Evolutionary conservation across 1,140 invertebrate species (phyloP).

Genomic region (Drosophila hydei): DNA sequence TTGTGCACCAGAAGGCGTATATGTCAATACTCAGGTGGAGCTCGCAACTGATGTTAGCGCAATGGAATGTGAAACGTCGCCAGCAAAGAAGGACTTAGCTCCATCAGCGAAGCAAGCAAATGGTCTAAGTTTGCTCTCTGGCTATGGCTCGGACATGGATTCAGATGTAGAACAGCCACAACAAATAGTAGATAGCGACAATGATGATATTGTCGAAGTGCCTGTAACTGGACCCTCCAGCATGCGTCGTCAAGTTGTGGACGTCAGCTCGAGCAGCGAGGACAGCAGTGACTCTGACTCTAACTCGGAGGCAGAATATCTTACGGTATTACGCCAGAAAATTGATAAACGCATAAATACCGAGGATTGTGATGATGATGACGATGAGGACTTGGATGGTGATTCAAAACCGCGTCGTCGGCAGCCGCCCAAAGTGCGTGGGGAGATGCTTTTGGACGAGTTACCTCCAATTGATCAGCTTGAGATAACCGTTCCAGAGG

Average conservation of each 20-base stretch:
- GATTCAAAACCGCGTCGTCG: conserved; percentile 34
- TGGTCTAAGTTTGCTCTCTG: conserved; percentile 64
- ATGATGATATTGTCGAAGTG: conserved; percentile 66
- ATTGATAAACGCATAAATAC: conserved; percentile 72
- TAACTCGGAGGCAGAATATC: conserved; percentile 67
- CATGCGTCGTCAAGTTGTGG: conserved; percentile 51
- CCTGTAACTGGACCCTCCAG: conserved; percentile 28
- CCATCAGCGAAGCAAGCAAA: neutral
- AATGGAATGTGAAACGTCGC: conserved; percentile 23
- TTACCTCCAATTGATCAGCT: conserved; percentile 93
- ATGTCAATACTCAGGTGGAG: neutral
- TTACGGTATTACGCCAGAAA: conserved; percentile 61
- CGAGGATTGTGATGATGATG: conserved; percentile 70
- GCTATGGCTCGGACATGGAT: conserved; percentile 66
- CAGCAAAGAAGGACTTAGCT: neutral
- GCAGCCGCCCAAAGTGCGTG: conserved; percentile 66
- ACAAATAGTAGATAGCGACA: conserved; percentile 43
- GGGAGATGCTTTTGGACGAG: conserved; percentile 86
- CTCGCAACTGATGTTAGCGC: neutral
- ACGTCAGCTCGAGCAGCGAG: conserved; percentile 57
- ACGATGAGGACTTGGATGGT: conserved; percentile 50
- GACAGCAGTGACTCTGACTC: conserved; percentile 61
- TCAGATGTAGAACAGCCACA: conserved; percentile 39
- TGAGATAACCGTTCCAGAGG: conserved; percentile 90
- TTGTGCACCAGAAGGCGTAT: neutral